Conservation (phyloP, 92 coral and sea anemone genomes). For the Siderastrea siderea region DNA sequence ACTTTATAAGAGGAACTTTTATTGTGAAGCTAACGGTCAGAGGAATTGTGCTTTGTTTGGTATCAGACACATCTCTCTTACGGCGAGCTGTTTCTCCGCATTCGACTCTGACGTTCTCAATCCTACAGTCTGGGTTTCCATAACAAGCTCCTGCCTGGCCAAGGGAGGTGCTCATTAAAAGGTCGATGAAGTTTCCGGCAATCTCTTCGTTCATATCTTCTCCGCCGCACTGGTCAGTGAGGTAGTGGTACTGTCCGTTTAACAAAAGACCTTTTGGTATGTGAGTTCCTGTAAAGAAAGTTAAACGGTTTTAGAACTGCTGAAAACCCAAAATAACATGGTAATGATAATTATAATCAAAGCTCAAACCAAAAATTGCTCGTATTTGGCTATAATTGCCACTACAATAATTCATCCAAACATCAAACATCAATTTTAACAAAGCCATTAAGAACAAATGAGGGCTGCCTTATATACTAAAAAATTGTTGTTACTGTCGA, state of each 20-base stretch:
- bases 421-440: no score
- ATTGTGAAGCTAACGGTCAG: constrained; percentile 10
- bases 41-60: not conserved
- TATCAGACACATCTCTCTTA: constrained; percentile 1
- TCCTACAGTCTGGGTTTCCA: not conserved
- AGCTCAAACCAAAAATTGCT: no score
- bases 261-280: not conserved
- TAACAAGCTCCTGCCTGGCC: constrained; percentile 37
- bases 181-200: constrained; percentile 16
- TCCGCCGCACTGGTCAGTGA: constrained; percentile 24
- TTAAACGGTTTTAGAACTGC: no score
- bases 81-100: constrained; percentile 45
- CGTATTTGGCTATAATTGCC: no score
- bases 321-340: no score
- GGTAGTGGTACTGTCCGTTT: constrained; percentile 39
- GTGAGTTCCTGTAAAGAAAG: not conserved
- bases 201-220: constrained; percentile 31
- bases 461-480: no score
- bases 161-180: constrained; percentile 2
- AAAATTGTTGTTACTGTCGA: no score
- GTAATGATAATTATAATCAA: not conserved
- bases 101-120: constrained; percentile 50
- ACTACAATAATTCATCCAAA: no score
- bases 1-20: constrained; percentile 5
- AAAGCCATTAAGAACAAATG: no score